Evolutionary conservation across 2,888 invertebrate genomes (phyloP), one percentile per base, ranked within the genome.

Genomic region (Deilephila porcellus): DNA sequence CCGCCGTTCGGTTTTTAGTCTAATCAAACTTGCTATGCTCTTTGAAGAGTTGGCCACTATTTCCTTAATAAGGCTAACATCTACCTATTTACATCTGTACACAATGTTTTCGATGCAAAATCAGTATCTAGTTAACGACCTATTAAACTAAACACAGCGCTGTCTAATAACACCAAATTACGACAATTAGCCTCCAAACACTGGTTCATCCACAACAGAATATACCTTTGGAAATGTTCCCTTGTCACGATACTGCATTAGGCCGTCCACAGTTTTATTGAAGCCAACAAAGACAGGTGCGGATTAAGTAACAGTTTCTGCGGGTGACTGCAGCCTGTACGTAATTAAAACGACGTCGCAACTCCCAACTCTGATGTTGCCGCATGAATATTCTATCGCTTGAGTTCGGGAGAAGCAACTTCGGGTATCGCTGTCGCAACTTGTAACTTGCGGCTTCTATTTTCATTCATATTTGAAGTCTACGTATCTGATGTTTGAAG

Each of bases 351-450:
- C 77, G 75, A 75, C 81, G 76, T 75, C 77, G 74, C 77, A 80
- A 82, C 81, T 82, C 76, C 75, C 75, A 85, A 89, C 84, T 86
- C 82, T 80, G 83, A 82, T 82, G 82, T 81, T 80, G 80, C 78
- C 76, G 77, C 85, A 90, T 90, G 90, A 90, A 90, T 91, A 90
- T 91, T 90, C 88, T 80, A 60, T 70, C 64, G 70, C 29, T 20
- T 45, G 56, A 56, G 56, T n/a, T 63, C 64, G 34, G 34, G 32
- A 20, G 59, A 20, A 45, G 60, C 37, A 60, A 60, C 60, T 29
- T 60, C 34, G 45, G 20, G 37, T 71, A 60, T 71, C 71, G 19
- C 45, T 45, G 71, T 71, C 60, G 60, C 37, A 71, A 71, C 37
- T 71, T 71, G 71, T 37, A 52, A 67, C 67, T 67, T 67, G 34